Percentiles rank a stretch among this genome's conserved stretches.
Conservation (phyloP, 2,113 vertebrate species). For the Thunnus thynnus region DNA sequence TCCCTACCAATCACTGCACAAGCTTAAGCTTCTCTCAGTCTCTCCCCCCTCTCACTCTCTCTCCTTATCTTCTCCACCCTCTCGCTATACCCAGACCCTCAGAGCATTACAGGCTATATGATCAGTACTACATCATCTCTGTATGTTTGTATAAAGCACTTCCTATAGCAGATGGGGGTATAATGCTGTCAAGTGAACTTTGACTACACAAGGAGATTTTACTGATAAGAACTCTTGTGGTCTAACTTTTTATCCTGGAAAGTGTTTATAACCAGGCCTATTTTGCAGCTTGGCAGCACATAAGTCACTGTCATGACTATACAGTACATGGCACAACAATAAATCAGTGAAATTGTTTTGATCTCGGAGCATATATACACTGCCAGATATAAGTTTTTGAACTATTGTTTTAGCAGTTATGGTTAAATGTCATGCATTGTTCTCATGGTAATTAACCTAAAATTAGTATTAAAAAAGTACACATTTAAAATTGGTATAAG, state of each 20-base stretch:
- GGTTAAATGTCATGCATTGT: not conserved
- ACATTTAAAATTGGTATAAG: not conserved
- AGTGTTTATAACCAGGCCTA: not conserved
- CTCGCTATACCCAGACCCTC: slow-evolving; percentile 22
- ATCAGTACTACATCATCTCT: slow-evolving; percentile 41
- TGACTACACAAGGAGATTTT: not conserved
- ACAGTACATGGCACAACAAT: slow-evolving; percentile 2
- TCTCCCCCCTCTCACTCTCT: slow-evolving; percentile 15
- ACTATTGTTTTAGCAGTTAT: not conserved
- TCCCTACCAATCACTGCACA: slow-evolving; percentile 71
- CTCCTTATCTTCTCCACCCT: slow-evolving; percentile 44
- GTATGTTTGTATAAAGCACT: slow-evolving; percentile 35
- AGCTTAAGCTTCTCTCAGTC: slow-evolving; percentile 62
- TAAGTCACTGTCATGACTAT: slow-evolving; percentile 22
- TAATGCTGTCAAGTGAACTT: slow-evolving; percentile 3
- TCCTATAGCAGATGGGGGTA: slow-evolving; percentile 2
- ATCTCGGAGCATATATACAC: not conserved
- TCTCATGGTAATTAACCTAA: not conserved
- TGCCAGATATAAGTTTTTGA: not conserved
- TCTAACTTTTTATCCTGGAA: slow-evolving; percentile 7
- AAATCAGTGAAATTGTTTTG: slow-evolving; percentile 1
- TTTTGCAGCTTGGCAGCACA: slow-evolving; percentile 17
- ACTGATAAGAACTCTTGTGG: not conserved
- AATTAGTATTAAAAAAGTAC: not conserved
- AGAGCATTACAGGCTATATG: slow-evolving; percentile 29